Evolutionary conservation across 2,888 invertebrate species (phyloP).

Genomic region (Calliopum simillimum): DNA sequence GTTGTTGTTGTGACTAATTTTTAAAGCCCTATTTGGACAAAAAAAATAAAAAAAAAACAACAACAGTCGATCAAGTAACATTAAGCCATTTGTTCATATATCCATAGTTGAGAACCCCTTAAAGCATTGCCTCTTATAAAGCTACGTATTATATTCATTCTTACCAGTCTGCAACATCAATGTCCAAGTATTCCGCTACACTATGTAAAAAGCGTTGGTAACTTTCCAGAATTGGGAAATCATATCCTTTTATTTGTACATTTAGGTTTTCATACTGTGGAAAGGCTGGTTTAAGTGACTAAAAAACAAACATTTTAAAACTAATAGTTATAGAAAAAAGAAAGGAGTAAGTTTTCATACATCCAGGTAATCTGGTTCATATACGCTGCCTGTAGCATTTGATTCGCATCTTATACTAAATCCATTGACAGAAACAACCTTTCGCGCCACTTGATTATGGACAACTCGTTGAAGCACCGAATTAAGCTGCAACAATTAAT

Average conservation of each 20-base stretch:
- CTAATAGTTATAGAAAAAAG: background rate
- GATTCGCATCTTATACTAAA: background rate
- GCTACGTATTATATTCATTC: no score
- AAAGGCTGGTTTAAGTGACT: conserved; percentile 71
- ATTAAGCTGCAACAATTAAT: no score
- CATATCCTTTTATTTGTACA: conserved; percentile 85
- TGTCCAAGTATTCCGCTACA: conserved; percentile 77
- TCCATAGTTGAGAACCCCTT: no score
- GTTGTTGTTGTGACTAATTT: no score
- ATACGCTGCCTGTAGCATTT: conserved; percentile 61
- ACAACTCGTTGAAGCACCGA: no score
- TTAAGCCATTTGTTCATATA: no score
- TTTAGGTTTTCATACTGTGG: conserved; percentile 81
- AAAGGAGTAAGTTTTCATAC: conserved; percentile 63
- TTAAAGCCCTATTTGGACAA: no score
- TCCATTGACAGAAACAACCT: no score
- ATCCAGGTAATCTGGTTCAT: conserved; percentile 81
- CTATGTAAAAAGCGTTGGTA: conserved; percentile 83
- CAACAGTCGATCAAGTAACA: no score
- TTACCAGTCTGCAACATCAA: conserved; percentile 82
- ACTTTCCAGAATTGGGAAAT: conserved; percentile 82
- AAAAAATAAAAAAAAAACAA: no score
- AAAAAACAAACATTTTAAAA: conserved; percentile 35
- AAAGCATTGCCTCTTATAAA: no score
- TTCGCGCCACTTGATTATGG: no score